Percentiles rank a stretch among this genome's conserved stretches.
phyloP scores from a whole-genome alignment of 1,140 invertebrate genomes.

The Drosophila ogumai region DNA sequence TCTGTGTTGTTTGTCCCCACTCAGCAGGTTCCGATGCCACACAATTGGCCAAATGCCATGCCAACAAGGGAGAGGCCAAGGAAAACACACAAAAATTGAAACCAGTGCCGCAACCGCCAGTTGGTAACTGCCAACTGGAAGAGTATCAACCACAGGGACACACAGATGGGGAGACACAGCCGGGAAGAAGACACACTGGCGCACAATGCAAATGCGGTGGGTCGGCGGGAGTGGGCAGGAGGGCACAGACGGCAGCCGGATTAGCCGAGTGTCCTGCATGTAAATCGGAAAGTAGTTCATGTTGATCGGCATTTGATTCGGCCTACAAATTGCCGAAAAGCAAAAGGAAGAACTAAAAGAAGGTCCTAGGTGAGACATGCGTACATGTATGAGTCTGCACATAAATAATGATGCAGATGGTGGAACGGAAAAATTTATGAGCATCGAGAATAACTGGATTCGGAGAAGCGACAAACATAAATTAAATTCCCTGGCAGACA shows the following conservation, averaged over 20 bases:
- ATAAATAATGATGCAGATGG: constrained; percentile 50
- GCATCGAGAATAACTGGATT: constrained; percentile 22
- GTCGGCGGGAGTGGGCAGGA: not conserved
- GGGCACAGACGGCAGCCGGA: constrained; percentile 25
- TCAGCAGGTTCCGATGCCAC: constrained; percentile 48
- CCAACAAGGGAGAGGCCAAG: constrained; percentile 41
- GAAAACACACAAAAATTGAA: constrained; percentile 56
- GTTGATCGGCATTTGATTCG: constrained; percentile 55
- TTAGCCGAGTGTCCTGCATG: constrained; percentile 53
- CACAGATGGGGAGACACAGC: constrained; percentile 11
- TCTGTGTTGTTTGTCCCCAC: constrained; percentile 43
- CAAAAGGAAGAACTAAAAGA: constrained; percentile 12
- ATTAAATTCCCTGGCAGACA: constrained; percentile 42
- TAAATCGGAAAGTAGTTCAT: constrained; percentile 56
- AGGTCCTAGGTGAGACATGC: not conserved
- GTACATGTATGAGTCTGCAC: constrained; percentile 3
- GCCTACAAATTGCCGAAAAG: constrained; percentile 55
- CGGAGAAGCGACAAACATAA: constrained; percentile 50
- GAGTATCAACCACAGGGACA: constrained; percentile 47
- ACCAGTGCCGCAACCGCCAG: constrained; percentile 57
- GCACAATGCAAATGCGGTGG: constrained; percentile 51
- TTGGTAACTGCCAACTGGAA: constrained; percentile 50
- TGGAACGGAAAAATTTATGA: constrained; percentile 44
- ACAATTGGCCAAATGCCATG: constrained; percentile 63
- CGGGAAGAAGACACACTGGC: constrained; percentile 14